Evolutionary conservation across 2,888 invertebrate genomes (phyloP).

Genomic region (Campoplex nolae): DNA sequence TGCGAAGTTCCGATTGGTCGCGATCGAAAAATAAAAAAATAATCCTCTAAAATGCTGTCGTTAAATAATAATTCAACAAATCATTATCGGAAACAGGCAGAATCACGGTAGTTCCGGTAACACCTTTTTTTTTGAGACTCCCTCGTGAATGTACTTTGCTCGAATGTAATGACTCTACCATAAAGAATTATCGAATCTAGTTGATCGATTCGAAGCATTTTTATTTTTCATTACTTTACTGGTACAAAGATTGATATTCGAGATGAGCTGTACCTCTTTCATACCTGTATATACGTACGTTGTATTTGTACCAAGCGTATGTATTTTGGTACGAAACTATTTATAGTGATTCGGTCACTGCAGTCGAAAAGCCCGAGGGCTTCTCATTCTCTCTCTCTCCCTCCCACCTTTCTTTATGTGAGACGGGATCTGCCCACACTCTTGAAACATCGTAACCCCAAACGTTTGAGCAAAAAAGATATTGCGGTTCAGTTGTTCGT

Average conservation of each 20-base stretch:
- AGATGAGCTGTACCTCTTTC: constrained; percentile 30
- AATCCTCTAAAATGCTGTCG: no score
- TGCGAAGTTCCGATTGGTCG: no score
- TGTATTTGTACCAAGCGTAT: constrained; percentile 4
- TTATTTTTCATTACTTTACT: neutral
- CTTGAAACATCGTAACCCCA: neutral
- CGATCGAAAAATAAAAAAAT: no score
- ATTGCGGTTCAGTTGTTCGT: constrained; percentile 15
- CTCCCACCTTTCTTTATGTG: neutral
- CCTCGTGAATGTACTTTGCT: no score
- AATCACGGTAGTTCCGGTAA: no score
- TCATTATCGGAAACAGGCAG: no score
- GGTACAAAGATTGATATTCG: constrained; percentile 16
- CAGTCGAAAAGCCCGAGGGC: constrained; percentile 64
- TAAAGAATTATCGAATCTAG: neutral
- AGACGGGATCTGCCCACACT: constrained; percentile 5
- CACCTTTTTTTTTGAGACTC: no score
- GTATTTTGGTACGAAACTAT: constrained; percentile 75
- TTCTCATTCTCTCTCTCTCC: constrained; percentile 24
- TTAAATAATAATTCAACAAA: no score
- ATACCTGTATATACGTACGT: constrained; percentile 10
- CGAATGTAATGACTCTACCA: no score
- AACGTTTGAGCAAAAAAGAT: constrained; percentile 14
- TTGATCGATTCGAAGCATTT: neutral
- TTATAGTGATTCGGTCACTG: constrained; percentile 79